Evolutionary conservation across 2,888 invertebrate genomes (phyloP), one percentile per base, ranked within the genome.

Genomic region (Acanthacorydalis orientalis): DNA sequence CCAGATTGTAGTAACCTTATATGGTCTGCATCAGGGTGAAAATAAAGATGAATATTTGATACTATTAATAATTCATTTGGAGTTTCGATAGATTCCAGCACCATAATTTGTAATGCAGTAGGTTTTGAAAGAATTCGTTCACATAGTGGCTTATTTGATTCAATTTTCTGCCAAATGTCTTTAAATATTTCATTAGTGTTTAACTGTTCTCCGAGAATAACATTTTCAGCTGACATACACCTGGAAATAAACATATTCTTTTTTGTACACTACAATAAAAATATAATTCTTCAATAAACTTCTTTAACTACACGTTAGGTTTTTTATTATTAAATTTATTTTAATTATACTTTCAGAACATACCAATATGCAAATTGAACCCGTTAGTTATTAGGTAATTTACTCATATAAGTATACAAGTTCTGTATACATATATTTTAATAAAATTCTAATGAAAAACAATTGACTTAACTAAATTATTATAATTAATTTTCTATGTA

Each of bases 11-110:
- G 61, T 4, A 93, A 68, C 51, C 96, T 72, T 54, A 96, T 82
- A 59, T 92, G 88, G 64, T 89, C 87, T 7, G 93, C 86, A 63
- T 85, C 80, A 1, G 92, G 91, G 62, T 89, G 88, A 59, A 91
- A 96, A 68, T 90, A 96, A 43, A 96, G 72, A 70, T 97, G 96
- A 1, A 90, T 92, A 60, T 92, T 95, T 12, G 82, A 91, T 11
- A 65, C 58, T 35, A 87, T 59, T 34, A 87, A 56, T 48, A 79
- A 64, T 55, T 80, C 72, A 49, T 68, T 64, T 2, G 67, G 65
- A 49, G 71, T 71, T 11, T 75, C 74, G 50, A 67, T 61, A 1
- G 74, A 73, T 55, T 73, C 67, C n/a, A 86, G 62, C 46, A 74
- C 60, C 1, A 52, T 49, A 11, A 71, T 75, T 65, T 81, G 78